These are phyloP conservation scores for Thymallus thymallus DNA, from an alignment of 2,113 vertebrate species.

Conservation along the genomic window DNA sequence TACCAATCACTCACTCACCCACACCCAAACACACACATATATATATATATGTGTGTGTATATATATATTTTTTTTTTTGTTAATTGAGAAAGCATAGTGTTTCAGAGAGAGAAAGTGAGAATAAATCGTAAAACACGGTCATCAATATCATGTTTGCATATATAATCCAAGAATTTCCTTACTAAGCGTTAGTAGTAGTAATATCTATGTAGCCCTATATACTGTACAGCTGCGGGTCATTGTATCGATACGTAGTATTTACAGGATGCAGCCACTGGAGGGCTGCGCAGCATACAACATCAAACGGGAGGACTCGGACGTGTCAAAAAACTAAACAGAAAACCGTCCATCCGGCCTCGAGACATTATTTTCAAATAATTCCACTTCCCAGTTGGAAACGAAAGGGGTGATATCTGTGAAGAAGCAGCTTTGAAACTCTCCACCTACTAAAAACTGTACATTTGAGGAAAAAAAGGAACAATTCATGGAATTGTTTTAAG, in stretches of 20 bases:
- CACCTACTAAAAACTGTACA: conserved; percentile 45
- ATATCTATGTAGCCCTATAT: conserved; percentile 66
- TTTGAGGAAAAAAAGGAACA: conserved; percentile 53
- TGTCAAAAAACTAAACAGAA: conserved; percentile 13
- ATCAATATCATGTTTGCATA: conserved; percentile 65
- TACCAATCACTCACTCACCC: conserved; percentile 9
- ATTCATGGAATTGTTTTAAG: conserved; percentile 73
- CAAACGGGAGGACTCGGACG: conserved; percentile 48
- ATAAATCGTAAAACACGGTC: conserved; percentile 37
- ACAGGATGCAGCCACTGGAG: conserved; percentile 68
- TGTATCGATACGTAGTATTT: conserved; percentile 62
- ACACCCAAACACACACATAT: conserved; percentile 22
- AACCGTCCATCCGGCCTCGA: conserved; percentile 34
- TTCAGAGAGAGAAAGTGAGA: conserved; percentile 38
- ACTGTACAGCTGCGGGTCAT: conserved; percentile 64
- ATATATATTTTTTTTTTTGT: too few species aligned
- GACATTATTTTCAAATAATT: conserved; percentile 62
- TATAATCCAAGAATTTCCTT: conserved; percentile 42
- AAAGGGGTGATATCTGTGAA: conserved; percentile 64
- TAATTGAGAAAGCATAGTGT: conserved; percentile 55
- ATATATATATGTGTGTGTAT: too few species aligned
- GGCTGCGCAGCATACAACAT: conserved; percentile 66
- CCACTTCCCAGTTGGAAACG: conserved; percentile 63
- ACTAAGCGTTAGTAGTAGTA: conserved; percentile 37
- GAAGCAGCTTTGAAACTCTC: conserved; percentile 57